Evolutionary conservation across 2,113 vertebrate genomes (phyloP).

Genomic region (Aegotheles bennettii): DNA sequence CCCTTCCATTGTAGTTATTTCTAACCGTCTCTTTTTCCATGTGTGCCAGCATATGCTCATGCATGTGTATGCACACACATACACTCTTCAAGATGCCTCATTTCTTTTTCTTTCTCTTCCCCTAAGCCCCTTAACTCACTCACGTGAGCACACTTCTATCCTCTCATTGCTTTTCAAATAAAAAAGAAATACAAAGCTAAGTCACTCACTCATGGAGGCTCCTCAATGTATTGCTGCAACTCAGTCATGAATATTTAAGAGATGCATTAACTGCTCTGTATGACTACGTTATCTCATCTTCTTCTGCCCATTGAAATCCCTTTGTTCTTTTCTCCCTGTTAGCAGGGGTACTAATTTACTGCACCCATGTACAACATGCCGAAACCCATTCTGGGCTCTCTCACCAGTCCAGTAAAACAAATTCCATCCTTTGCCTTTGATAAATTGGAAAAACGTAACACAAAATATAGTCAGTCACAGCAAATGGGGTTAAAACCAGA

Average conservation of each 20-base stretch:
- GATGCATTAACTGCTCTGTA: not conserved
- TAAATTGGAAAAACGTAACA: not conserved
- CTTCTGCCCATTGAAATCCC: not conserved
- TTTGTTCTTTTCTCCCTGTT: not conserved
- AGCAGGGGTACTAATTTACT: not conserved
- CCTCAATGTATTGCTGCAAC: not conserved
- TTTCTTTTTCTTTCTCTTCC: not conserved
- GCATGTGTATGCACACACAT: not conserved
- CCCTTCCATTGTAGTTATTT: not conserved
- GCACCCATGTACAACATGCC: fast-evolving
- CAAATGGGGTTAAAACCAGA: not conserved
- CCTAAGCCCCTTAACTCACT: not conserved
- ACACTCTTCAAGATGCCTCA: not conserved
- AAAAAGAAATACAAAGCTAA: not conserved
- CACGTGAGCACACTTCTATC: not conserved
- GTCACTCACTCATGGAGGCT: not conserved
- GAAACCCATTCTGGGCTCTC: not conserved
- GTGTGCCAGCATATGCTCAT: not conserved
- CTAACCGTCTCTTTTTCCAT: not conserved
- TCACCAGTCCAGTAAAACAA: not conserved
- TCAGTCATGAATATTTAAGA: not conserved
- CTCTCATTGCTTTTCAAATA: not conserved
- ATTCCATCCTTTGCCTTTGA: not conserved
- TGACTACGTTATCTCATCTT: fast-evolving
- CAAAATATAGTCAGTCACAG: not conserved